Evolutionary conservation across 2,113 vertebrate species (phyloP), one percentile per base, ranked within the genome.

Genomic region (Salminus brasiliensis): DNA sequence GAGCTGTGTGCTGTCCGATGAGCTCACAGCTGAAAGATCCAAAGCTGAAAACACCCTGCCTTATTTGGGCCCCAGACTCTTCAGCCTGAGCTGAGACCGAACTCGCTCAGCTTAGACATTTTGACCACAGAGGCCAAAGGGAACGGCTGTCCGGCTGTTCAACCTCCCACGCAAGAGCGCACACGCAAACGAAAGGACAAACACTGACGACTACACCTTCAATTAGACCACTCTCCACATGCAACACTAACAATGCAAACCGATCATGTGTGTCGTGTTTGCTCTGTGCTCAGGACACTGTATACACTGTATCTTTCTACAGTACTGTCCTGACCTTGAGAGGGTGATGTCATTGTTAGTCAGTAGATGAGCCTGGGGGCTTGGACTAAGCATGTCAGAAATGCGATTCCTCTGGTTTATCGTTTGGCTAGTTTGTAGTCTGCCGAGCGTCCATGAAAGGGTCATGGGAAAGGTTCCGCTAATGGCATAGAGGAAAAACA

Each of bases 21-120:
- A 95, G 90, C 91, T 93, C 93, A 94, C 88, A 92, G 88, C 87
- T 89, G 87, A 95, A 94, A 85, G 92, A 95, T 95, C 92, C 88
- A 86, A 91, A 74, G 91, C 90, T 91, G 10, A 88, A 85, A 89
- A 85, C 79, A 77, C 84, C 86, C 91, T 92, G 72, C 95, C 94
- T 95, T 96, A 92, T 95, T 93, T 95, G 47, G 81, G 72, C 71
- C 73, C 60, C 62, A 75, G 83, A 89, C 89, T 87, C 89, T 87
- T 84, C 91, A 93, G 93, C 91, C 93, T 92, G 92, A 90, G 86
- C 87, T 87, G 73, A 75, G 84, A 90, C 87, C 90, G 89, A 94
- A 90, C 88, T 95, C 89, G 89, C 76, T 86, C 74, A 74, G 76
- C 78, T 88, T 89, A 89, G 88, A 78, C 80, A 68, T 82, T 74